Percentiles rank a stretch among this genome's conserved stretches.
These are phyloP conservation scores for Esperia sulphurella DNA, from an alignment of 2,888 invertebrate genomes.

Conservation along the genomic window DNA sequence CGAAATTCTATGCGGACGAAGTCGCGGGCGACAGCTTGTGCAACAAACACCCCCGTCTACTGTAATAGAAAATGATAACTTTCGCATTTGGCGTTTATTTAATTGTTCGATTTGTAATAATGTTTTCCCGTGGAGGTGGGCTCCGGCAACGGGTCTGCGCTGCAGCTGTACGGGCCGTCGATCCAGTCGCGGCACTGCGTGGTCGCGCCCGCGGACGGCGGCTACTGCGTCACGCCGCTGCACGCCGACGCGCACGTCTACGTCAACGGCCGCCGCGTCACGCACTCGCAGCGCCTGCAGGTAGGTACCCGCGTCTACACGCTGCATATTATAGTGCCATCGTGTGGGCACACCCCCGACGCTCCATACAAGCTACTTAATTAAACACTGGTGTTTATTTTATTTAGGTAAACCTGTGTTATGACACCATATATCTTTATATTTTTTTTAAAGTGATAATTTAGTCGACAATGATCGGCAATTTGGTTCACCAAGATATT, in stretches of 20 bases:
- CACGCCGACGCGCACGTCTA: conserved; percentile 96
- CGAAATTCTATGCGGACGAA: too few species aligned
- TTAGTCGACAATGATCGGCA: too few species aligned
- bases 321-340: too few species aligned
- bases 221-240: conserved; percentile 95
- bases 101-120: neutral
- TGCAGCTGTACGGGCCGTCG: conserved; percentile 92
- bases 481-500: too few species aligned
- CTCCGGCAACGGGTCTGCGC: conserved; percentile 87
- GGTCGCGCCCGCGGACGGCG: conserved; percentile 94
- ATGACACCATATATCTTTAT: too few species aligned
- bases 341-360: too few species aligned
- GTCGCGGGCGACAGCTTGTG: too few species aligned
- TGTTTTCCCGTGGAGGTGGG: conserved; percentile 75
- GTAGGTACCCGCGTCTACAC: conserved; percentile 43
- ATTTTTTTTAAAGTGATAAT: too few species aligned
- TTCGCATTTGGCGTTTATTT: neutral
- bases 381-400: too few species aligned
- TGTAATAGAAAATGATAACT: neutral
- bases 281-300: conserved; percentile 95
- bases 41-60: too few species aligned
- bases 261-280: conserved; percentile 94
- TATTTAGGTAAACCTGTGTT: too few species aligned
- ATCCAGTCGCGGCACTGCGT: conserved; percentile 97
- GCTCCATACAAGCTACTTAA: too few species aligned